phyloP scores from a whole-genome alignment of 1,140 invertebrate genomes.

The Pseudomyrmex flavicornis region DNA sequence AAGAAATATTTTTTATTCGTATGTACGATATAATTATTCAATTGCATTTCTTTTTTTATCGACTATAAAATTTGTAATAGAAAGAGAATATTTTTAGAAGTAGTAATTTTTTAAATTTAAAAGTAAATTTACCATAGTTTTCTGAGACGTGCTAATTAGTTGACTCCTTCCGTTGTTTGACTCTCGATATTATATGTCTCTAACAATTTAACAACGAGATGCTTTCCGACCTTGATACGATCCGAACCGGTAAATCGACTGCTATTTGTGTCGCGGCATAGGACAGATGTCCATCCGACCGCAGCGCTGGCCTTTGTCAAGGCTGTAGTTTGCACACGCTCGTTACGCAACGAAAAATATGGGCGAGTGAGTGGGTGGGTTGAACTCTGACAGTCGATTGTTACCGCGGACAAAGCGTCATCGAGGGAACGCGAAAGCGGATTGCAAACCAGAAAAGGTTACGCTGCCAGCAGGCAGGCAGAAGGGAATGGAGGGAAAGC shows the following conservation, averaged over 20 bases:
- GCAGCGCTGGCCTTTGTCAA: conserved; percentile 66
- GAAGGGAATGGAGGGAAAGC: neutral
- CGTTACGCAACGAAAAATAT: conserved; percentile 66
- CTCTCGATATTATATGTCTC: conserved; percentile 16
- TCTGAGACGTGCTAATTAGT: conserved; percentile 24
- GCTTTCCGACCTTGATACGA: conserved; percentile 67
- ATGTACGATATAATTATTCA: neutral
- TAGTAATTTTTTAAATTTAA: neutral
- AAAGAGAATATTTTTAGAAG: neutral
- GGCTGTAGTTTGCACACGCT: conserved; percentile 67
- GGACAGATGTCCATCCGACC: conserved; percentile 72
- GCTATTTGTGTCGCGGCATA: conserved; percentile 40
- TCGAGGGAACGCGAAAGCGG: conserved; percentile 33
- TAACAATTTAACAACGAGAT: conserved; percentile 55
- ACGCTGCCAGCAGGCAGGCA: neutral
- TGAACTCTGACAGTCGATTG: conserved; percentile 61
- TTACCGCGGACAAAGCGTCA: conserved; percentile 58
- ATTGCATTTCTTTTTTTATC: too few species aligned
- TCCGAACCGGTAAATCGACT: conserved; percentile 60
- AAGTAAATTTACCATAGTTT: conserved; percentile 12
- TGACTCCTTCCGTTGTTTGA: conserved; percentile 35
- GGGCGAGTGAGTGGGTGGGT: conserved; percentile 36
- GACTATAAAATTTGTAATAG: neutral
- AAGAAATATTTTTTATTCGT: too few species aligned
- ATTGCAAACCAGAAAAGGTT: conserved; percentile 25